phyloP scores from a whole-genome alignment of 2,888 invertebrate species.

The Bugula neritina region DNA sequence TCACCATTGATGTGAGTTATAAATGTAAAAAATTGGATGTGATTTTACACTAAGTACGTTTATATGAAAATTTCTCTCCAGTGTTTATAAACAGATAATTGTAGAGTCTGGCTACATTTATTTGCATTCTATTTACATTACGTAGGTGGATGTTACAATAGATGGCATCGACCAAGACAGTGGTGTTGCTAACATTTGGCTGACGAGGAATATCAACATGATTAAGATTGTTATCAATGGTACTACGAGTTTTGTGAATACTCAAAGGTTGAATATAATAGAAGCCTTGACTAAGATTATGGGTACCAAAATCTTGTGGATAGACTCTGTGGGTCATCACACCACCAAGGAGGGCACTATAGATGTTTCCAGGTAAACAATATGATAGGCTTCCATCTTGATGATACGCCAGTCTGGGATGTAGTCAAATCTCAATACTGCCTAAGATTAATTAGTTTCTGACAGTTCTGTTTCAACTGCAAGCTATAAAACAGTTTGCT shows the following conservation, averaged over 20 bases:
- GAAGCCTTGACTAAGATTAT: neutral
- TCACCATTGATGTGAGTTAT: neutral
- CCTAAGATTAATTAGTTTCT: no score
- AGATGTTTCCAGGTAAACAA: neutral
- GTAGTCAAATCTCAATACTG: no score
- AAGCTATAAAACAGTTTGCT: no score
- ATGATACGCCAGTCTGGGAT: no score
- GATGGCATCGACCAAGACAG: neutral
- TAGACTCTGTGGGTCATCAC: constrained; percentile 14
- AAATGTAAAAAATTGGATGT: no score
- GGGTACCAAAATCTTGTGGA: constrained; percentile 15
- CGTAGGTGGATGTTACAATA: neutral
- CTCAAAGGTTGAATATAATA: neutral
- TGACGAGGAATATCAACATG: neutral
- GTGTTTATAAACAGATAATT: no score
- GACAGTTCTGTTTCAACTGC: no score
- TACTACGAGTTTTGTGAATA: neutral
- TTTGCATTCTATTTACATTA: neutral
- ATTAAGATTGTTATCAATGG: constrained; percentile 7
- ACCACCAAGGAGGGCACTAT: constrained; percentile 13
- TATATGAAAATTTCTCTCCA: no score
- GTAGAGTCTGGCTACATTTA: no score
- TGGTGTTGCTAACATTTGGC: constrained; percentile 1
- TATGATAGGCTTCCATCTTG: no score
- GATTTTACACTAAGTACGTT: no score